Evolutionary conservation across 2,888 invertebrate genomes (phyloP).

Genomic region (Drosophila ezoana): DNA sequence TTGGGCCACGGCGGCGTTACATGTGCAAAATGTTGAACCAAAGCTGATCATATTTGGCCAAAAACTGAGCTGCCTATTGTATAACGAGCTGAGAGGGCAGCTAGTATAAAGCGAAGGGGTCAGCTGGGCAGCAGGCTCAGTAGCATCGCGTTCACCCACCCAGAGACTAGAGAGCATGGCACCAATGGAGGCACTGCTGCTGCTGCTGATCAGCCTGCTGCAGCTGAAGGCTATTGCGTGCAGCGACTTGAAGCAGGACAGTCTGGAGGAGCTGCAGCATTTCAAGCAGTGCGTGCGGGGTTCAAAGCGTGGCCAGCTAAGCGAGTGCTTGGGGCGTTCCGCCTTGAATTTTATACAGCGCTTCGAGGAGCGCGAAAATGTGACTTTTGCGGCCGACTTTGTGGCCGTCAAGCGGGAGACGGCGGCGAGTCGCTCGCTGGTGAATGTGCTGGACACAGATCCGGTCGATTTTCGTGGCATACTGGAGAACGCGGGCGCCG

Average conservation of each 20-base stretch:
- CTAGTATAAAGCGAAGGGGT: slow-evolving; percentile 51
- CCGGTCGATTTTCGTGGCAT: slow-evolving; percentile 90
- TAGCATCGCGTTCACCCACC: slow-evolving; percentile 31
- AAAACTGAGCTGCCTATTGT: slow-evolving; percentile 54
- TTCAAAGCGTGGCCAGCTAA: slow-evolving; percentile 85
- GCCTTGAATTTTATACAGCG: slow-evolving; percentile 88
- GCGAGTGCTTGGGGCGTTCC: slow-evolving; percentile 90
- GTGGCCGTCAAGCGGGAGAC: slow-evolving; percentile 88
- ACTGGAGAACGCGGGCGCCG: slow-evolving; percentile 88
- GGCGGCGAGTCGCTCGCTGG: slow-evolving; percentile 88
- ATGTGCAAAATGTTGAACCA: slow-evolving; percentile 63
- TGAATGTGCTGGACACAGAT: slow-evolving; percentile 90
- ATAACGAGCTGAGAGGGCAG: slow-evolving; percentile 49
- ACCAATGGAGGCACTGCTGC: slow-evolving; percentile 2
- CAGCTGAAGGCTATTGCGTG: slow-evolving; percentile 24
- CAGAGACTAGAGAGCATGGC: slow-evolving; percentile 40
- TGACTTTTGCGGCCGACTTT: slow-evolving; percentile 88
- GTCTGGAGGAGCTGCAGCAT: slow-evolving; percentile 61
- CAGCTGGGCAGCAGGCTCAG: slow-evolving; percentile 69
- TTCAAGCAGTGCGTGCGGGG: slow-evolving; percentile 85
- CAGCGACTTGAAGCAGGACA: slow-evolving; percentile 53
- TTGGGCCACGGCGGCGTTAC: slow-evolving; percentile 65
- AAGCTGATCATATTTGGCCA: slow-evolving; percentile 54
- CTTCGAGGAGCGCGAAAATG: slow-evolving; percentile 88
- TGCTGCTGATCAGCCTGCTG: slow-evolving; percentile 42